Base-by-base conservation (phyloP, 2,113 vertebrate species). In the Lichenostomus cassidix region DNA sequence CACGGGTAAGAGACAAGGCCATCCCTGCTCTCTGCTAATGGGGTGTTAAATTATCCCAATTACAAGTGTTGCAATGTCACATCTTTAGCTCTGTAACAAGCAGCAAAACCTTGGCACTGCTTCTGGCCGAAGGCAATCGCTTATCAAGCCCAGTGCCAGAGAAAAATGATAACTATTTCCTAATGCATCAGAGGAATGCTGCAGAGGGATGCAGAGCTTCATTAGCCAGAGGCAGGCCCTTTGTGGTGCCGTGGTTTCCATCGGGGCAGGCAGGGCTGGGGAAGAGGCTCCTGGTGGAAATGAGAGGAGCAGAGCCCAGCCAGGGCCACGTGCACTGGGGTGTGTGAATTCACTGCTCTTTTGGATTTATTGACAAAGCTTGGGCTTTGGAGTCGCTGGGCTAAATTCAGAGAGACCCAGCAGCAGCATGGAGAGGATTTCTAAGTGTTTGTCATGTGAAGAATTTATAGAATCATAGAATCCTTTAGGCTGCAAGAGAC, bases 21-120 rank as follows among this genome's bases (percentile, higher is more conserved):
- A 10, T 46, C 42, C 55, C 90, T 33, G 55, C 9, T 2, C 73
- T 59, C 87, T 65, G 71, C 80, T 94, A 83, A 93, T 49, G 50
- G 56, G 91, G 31, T 95, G 91, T 94, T 92, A 94, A 94, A 78
- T 93, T 46, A 91, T 77, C 86, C 91, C 88, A 93, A 83, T 93
- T 88, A 92, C 89, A 76, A 11, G 53, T 3, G 20, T 47, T 84
- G 85, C 92, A 81, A 28, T 89, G 70, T 92, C 89, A 79, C 91
- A 68, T 91, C 60, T 91, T 95, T 87, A 95, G 74, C 89, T 96
- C 95, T 0, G 1, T 84, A 76, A 84, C 92, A 91, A 94, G 93
- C 83, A 85, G 56, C 55, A 73, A 90, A 89, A 81, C 68, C 86
- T 79, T 95, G 96, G 95, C 95, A 77, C 12, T 5, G 70, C 87